Base-by-base conservation (phyloP, 2,888 invertebrate species). In the Perizoma flavofasciatum region DNA sequence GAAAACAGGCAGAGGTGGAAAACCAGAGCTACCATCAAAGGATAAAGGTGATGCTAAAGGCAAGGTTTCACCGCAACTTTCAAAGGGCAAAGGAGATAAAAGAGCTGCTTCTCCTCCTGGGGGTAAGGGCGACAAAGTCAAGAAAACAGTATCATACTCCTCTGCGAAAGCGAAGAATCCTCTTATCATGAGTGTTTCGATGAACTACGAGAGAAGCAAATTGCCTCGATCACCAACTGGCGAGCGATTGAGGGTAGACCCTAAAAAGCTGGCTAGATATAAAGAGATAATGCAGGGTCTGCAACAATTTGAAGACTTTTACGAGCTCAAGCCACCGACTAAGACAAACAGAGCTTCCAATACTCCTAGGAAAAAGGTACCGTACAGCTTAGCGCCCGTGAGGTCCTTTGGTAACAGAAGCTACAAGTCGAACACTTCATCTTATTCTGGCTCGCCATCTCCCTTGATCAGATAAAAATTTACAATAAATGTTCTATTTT, bases 321-420 rank as follows among this genome's bases (percentile, higher is more conserved):
- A 74, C 8, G 82, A 83, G 34, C 11, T 82, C 11, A 79, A 80
- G 52, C 74, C 77, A 5, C 79, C 82, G 4, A 61, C 66, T 1
- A 89, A 79, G 61, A 73, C 85, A 0, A 89, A 85, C 59, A 79
- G 90, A 64, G 91, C 91, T 33, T 87, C 83, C 4, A 89, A 89
- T 64, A 89, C 89, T 10, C 73, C 79, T 3, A 70, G 68, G 34
- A 82, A 79, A 57, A 80, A 73, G 62, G 56, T 76, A 41, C 78
- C 0, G 74, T 22, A 72, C 49, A 70, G 74, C 10, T 50, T 67
- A 39, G 51, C 51, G 35, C 51, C 59, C 7, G 61, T 66, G 2
- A 46, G 55, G 10, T 74, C 73, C 4, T 62, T 60, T 40, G 70
- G 55, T 5, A 66, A 68, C n/a, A 59, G 50, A 49, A 70, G 59